Evolutionary conservation across 2,888 invertebrate genomes (phyloP).

Genomic region (Steinernema hermaphroditum): DNA sequence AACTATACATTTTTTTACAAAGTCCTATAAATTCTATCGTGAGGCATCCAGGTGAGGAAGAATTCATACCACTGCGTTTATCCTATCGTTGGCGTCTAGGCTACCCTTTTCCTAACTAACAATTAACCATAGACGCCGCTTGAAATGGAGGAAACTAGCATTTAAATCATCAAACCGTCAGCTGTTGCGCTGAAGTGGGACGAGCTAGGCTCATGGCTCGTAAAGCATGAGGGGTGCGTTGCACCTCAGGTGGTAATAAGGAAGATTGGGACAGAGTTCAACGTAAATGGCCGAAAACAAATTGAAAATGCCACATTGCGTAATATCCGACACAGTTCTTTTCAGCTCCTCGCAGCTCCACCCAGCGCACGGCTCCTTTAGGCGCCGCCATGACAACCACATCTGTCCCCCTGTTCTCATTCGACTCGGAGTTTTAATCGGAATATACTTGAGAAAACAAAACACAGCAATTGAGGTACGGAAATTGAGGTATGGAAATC

Average conservation of each 20-base stretch:
- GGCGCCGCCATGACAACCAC: conserved; percentile 30
- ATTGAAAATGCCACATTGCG: conserved; percentile 28
- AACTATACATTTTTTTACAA: too few relatives aligned
- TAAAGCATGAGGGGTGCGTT: background rate
- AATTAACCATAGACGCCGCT: too few relatives aligned
- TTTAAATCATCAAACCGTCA: conserved; percentile 13
- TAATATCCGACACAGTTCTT: conserved; percentile 29
- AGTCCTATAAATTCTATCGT: too few relatives aligned
- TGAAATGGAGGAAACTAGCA: too few relatives aligned
- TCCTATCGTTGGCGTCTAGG: too few relatives aligned
- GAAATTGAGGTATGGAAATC: too few relatives aligned
- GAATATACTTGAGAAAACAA: conserved; percentile 9
- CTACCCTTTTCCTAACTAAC: too few relatives aligned
- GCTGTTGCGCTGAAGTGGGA: conserved; percentile 13
- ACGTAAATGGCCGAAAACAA: conserved; percentile 19
- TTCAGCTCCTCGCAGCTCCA: conserved; percentile 29
- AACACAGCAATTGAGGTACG: background rate
- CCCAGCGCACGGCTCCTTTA: conserved; percentile 22
- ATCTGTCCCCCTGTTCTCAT: conserved; percentile 2
- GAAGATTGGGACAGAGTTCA: conserved; percentile 11
- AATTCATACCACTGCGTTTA: too few relatives aligned
- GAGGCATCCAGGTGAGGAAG: too few relatives aligned
- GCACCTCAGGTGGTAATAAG: background rate
- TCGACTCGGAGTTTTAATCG: conserved; percentile 5
- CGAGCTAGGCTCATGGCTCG: conserved; percentile 4